Conservation (phyloP, 1,140 invertebrate genomes). For the Leptinotarsa defecta region DNA sequence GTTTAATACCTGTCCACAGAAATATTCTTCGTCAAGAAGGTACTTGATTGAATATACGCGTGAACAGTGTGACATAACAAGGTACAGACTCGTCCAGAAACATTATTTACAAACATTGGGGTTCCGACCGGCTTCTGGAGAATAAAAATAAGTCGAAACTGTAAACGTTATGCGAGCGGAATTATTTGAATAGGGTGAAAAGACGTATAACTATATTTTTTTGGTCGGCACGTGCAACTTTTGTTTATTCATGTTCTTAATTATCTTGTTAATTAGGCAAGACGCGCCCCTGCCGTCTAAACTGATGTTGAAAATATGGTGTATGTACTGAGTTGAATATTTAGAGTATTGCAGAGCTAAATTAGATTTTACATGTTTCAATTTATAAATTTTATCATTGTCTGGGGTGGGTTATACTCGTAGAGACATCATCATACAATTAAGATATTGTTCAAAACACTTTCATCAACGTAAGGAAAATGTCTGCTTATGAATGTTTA, state of each 20-base stretch:
- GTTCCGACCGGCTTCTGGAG: neutral
- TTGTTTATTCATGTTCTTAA: neutral
- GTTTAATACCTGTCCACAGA: neutral
- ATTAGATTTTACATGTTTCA: too few relatives aligned
- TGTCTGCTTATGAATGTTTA: too few relatives aligned
- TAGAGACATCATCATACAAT: too few relatives aligned
- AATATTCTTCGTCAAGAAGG: neutral
- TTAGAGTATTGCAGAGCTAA: too few relatives aligned
- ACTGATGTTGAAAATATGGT: neutral
- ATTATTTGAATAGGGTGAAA: neutral
- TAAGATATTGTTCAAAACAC: too few relatives aligned
- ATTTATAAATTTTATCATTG: too few relatives aligned
- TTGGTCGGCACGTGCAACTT: neutral
- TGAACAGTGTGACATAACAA: neutral
- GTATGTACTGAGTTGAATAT: too few relatives aligned
- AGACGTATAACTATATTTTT: neutral
- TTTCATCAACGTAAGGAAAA: too few relatives aligned
- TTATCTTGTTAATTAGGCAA: conserved; percentile 4
- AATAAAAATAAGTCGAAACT: conserved; percentile 12
- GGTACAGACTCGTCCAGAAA: neutral
- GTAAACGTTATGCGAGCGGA: neutral
- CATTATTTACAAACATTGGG: conserved; percentile 6
- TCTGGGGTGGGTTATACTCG: too few relatives aligned
- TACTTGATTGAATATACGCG: neutral
- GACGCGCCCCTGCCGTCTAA: neutral